Evolutionary conservation across 2,113 vertebrate genomes (phyloP), one percentile per base, ranked within the genome.

Genomic region (Cygnus buccinator): DNA sequence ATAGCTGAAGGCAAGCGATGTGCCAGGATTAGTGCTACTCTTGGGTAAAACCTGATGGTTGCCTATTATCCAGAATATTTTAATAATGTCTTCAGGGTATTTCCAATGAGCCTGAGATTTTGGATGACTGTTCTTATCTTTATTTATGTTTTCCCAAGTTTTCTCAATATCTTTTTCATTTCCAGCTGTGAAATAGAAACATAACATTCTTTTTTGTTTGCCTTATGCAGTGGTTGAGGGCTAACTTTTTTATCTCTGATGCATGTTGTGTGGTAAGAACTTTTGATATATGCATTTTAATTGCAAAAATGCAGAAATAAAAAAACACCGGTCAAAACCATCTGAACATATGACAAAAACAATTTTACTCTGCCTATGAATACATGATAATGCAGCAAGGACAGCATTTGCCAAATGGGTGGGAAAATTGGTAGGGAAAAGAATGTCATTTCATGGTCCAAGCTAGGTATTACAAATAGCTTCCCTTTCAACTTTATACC

Each of bases 91-190:
- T 89, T 87, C 8, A 70, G 87, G 84, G 28, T 62, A 28, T 77
- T 95, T 94, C 52, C 72, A 50, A 35, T 15, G 13, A 48, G 44
- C 73, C 55, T 15, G 54, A 68, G 65, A 75, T 91, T 87, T 94
- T 93, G 58, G 66, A 82, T 90, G 43, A 28, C 57, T 87, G 18
- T 39, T 89, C 43, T 86, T 92, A 63, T 84, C 37, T 93, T 96
- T 91, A 70, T 82, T 89, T 90, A 81, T 71, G 26, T 85, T 93
- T 91, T 89, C 54, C 46, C 62, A 31, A 79, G 41, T 33, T 75
- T 93, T 89, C 54, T 67, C 39, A 61, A 10, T 50, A 65, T 75
- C 21, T 29, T 68, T 84, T 70, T 84, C 9, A 26, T 62, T 94
- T 87, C 62, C 75, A 79, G 63, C 39, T 89, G 54, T 84, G 70